Evolutionary conservation across 2,113 vertebrate genomes (phyloP).

Genomic region (Chinchilla lanigera): DNA sequence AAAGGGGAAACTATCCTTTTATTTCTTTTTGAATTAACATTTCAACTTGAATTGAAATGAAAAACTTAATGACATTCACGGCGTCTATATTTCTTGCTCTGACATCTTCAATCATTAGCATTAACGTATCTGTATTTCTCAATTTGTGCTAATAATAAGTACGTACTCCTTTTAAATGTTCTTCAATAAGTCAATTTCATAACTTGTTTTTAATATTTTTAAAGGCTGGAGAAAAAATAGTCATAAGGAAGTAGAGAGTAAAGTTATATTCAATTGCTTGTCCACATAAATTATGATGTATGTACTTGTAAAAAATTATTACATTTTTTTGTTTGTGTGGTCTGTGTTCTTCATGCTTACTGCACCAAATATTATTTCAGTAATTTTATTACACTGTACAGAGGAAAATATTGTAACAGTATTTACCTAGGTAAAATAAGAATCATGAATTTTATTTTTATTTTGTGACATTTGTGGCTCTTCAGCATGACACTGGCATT

Average conservation of each 20-base stretch:
- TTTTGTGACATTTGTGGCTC: constrained; percentile 71
- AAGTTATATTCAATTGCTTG: constrained; percentile 22
- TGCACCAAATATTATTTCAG: constrained; percentile 31
- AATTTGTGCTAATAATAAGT: constrained; percentile 35
- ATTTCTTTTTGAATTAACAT: constrained; percentile 46
- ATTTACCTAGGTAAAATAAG: constrained; percentile 43
- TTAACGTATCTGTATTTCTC: constrained; percentile 38
- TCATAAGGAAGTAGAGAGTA: background rate
- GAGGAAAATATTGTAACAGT: constrained; percentile 26
- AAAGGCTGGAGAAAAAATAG: background rate
- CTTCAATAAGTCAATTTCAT: constrained; percentile 33
- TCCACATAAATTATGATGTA: background rate
- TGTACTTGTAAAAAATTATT: background rate
- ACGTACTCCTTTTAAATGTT: constrained; percentile 28
- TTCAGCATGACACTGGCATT: constrained; percentile 55
- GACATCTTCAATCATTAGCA: constrained; percentile 14
- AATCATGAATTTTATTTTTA: constrained; percentile 59
- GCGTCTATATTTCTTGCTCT: constrained; percentile 29
- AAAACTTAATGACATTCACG: background rate
- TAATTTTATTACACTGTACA: constrained; percentile 35
- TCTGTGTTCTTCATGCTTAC: background rate
- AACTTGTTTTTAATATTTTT: constrained; percentile 58
- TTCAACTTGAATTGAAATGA: constrained; percentile 50
- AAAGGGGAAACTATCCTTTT: constrained; percentile 47
- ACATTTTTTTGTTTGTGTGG: constrained; percentile 39